Evolutionary conservation across 2,888 invertebrate species (phyloP).

Genomic region (Monochamus alternatus): DNA sequence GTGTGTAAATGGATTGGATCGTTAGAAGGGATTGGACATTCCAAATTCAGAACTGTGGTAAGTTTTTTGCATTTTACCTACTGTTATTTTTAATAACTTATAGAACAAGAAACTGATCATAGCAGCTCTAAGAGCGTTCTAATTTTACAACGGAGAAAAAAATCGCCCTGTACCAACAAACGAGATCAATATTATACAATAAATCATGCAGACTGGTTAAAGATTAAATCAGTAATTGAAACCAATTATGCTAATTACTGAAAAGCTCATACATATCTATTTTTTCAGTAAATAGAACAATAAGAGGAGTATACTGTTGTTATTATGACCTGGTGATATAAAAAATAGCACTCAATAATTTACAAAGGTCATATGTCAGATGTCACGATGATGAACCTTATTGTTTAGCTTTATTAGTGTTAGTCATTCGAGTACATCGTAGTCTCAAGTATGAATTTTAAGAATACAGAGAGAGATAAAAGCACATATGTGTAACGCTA

Average conservation of each 20-base stretch:
- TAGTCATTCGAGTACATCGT: constrained; percentile 26
- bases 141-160: too few species aligned
- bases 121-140: too few species aligned
- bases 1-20: too few species aligned
- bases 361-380: constrained; percentile 56
- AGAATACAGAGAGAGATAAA: constrained; percentile 20
- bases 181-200: background rate
- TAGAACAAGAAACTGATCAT: too few species aligned
- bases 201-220: background rate
- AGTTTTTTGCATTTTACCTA: too few species aligned
- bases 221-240: background rate
- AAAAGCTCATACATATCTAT: constrained; percentile 2
- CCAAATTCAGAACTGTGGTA: too few species aligned
- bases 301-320: constrained; percentile 6
- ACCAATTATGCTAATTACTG: constrained; percentile 20
- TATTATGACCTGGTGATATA: constrained; percentile 35
- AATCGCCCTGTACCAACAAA: too few species aligned
- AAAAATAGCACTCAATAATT: constrained; percentile 51
- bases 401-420: constrained; percentile 36
- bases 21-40: too few species aligned
- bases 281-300: constrained; percentile 20
- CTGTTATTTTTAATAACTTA: too few species aligned
- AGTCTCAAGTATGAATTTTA: constrained; percentile 21
- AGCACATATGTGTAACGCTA: constrained; percentile 23
- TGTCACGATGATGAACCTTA: constrained; percentile 42